phyloP scores from a whole-genome alignment of 2,888 invertebrate genomes.

The Eupithecia subumbrata region DNA sequence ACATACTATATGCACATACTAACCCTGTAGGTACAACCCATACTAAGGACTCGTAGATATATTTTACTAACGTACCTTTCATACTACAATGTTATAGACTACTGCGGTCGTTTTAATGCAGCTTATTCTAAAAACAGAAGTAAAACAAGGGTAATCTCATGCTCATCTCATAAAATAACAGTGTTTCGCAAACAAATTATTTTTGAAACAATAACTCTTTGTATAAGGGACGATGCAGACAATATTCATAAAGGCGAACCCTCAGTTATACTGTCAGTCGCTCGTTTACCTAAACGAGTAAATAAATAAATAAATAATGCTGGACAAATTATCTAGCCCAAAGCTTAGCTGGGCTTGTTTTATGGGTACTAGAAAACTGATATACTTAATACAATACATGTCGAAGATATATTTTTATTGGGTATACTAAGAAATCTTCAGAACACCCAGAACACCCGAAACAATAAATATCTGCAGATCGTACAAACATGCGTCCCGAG shows the following conservation, averaged over 20 bases:
- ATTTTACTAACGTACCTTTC: no score
- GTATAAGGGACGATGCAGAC: neutral
- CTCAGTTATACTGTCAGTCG: neutral
- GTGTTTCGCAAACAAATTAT: neutral
- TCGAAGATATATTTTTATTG: neutral
- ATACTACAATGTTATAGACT: neutral
- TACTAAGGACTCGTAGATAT: neutral
- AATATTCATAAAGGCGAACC: neutral
- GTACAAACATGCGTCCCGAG: neutral
- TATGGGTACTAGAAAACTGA: neutral
- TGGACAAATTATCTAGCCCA: no score
- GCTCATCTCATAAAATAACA: slow-evolving; percentile 1
- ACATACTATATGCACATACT: neutral
- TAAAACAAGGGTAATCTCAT: neutral
- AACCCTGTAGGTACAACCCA: neutral
- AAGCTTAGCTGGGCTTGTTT: no score
- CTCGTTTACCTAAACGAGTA: neutral
- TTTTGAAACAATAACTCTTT: neutral
- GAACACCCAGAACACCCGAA: neutral
- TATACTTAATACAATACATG: no score
- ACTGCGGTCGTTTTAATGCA: neutral
- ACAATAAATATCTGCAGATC: neutral
- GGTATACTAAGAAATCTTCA: neutral
- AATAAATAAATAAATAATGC: neutral
- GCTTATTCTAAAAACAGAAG: neutral